Percentiles rank a stretch among this genome's conserved stretches.
Evolutionary conservation across 2,113 vertebrate genomes (phyloP).

Genomic region (Butorides virescens): DNA sequence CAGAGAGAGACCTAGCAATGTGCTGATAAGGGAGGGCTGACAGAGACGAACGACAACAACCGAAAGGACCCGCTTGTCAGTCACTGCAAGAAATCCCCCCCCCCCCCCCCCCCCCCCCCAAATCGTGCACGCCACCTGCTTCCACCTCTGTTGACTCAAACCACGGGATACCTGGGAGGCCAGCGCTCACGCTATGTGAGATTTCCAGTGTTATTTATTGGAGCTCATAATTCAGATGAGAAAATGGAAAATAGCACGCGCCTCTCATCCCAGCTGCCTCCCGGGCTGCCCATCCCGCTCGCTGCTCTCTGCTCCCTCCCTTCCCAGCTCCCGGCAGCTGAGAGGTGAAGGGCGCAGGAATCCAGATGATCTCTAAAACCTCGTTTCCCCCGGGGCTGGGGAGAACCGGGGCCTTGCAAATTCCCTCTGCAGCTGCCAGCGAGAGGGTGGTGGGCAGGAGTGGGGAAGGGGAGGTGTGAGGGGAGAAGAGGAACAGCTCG

Average conservation of each 20-base stretch:
- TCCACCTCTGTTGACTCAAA: not conserved
- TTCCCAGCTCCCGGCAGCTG: not conserved
- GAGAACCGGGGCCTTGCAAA: not conserved
- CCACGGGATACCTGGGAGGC: not conserved
- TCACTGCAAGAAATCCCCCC: not conserved
- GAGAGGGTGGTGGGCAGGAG: not conserved
- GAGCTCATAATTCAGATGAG: not conserved
- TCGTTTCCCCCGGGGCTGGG: not conserved
- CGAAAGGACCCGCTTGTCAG: not conserved
- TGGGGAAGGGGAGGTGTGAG: not conserved
- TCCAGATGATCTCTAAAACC: not conserved
- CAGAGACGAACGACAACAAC: not conserved
- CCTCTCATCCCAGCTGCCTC: not conserved
- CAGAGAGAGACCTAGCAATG: not conserved
- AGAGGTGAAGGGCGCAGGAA: not conserved
- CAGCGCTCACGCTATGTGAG: fast-evolving
- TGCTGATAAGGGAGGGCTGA: not conserved
- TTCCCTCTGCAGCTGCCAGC: not conserved
- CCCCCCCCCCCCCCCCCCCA: no score
- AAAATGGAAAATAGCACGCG: not conserved
- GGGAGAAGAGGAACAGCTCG: not conserved
- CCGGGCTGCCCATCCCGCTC: not conserved
- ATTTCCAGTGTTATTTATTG: not conserved
- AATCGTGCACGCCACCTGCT: not conserved
- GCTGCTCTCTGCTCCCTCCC: not conserved